A percentile compares a stretch with the other conserved stretches of the same genome.
Conservation (phyloP, 1,140 invertebrate species). For the Trissolcus basalis region DNA sequence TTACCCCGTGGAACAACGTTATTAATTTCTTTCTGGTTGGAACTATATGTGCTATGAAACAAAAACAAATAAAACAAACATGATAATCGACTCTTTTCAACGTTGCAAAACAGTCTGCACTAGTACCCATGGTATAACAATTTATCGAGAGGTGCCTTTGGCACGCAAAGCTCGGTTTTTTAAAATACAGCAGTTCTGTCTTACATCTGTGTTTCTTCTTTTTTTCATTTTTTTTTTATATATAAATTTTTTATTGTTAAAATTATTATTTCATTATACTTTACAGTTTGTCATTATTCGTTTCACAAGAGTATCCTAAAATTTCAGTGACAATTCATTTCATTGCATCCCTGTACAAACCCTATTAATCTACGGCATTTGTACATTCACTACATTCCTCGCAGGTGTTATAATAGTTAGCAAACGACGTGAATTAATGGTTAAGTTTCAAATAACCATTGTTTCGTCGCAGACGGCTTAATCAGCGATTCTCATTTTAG, state of each 20-base stretch:
- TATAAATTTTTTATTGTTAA: constrained; percentile 58
- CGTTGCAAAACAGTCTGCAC: constrained; percentile 45
- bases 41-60: neutral
- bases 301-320: constrained; percentile 35
- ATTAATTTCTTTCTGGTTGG: no score
- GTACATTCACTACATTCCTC: constrained; percentile 62
- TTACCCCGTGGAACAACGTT: constrained; percentile 1
- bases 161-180: constrained; percentile 68
- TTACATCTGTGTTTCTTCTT: no score
- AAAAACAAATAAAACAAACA: neutral
- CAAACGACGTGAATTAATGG: no score
- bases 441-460: no score
- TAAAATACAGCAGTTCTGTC: constrained; percentile 67
- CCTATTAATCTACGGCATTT: constrained; percentile 65
- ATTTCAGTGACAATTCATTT: constrained; percentile 54
- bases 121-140: constrained; percentile 62
- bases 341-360: constrained; percentile 71
- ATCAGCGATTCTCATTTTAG: no score
- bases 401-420: constrained; percentile 13
- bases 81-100: no score
- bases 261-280: constrained; percentile 54
- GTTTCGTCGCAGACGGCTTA: no score
- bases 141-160: constrained; percentile 64
- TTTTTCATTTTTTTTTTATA: constrained; percentile 45
- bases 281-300: constrained; percentile 49